These are phyloP conservation scores for Centropus bengalensis DNA, from an alignment of 2,113 vertebrate species.

Conservation along the genomic window DNA sequence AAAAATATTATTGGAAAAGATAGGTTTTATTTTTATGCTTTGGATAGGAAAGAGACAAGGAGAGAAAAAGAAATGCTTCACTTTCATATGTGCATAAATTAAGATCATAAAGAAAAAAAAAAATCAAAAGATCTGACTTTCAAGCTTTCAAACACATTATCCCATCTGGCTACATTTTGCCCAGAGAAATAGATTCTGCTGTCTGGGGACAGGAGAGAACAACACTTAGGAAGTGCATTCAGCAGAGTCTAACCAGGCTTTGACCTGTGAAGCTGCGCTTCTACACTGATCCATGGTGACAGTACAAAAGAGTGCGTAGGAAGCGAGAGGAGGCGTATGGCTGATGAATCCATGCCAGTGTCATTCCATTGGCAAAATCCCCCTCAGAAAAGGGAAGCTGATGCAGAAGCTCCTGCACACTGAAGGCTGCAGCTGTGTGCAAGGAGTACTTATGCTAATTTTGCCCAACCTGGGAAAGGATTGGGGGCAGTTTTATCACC, in stretches of 20 bases:
- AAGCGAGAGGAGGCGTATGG: neutral
- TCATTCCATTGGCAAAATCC: constrained; percentile 32
- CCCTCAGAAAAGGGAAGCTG: neutral
- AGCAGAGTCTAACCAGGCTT: neutral
- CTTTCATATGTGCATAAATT: constrained; percentile 56
- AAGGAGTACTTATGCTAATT: neutral
- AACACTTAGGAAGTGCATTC: neutral
- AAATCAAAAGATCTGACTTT: constrained; percentile 23
- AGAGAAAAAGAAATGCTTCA: neutral
- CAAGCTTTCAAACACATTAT: neutral
- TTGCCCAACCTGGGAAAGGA: neutral
- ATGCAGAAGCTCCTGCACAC: neutral
- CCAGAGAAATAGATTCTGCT: constrained; percentile 11
- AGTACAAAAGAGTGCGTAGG: constrained; percentile 17
- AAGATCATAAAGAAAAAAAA: constrained; percentile 30
- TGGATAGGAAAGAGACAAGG: neutral
- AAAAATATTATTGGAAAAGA: neutral
- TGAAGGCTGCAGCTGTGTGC: constrained; percentile 35
- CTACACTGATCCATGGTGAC: neutral
- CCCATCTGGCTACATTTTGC: constrained; percentile 37
- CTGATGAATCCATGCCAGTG: constrained; percentile 25
- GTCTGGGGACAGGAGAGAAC: neutral
- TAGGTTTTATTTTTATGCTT: neutral
- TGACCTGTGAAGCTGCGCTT: constrained; percentile 18
- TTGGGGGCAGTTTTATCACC: neutral